phyloP scores from a whole-genome alignment of 1,140 invertebrate genomes.

The Carposina sasakii region DNA sequence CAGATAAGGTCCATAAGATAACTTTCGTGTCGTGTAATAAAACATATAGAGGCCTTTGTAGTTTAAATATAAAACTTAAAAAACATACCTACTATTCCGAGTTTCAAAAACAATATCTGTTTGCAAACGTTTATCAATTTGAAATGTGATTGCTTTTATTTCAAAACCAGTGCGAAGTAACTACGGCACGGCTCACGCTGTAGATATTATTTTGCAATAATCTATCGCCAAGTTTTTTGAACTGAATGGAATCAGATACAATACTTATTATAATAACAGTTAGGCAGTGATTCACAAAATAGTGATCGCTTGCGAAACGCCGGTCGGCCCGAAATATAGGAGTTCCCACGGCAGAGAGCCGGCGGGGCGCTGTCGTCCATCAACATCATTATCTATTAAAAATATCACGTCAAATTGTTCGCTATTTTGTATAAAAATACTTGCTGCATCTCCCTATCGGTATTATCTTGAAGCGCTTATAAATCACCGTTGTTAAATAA shows the following conservation, averaged over 20 bases:
- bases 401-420: constrained; percentile 69
- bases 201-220: too few relatives aligned
- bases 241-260: constrained; percentile 8
- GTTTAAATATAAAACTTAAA: too few relatives aligned
- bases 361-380: constrained; percentile 56
- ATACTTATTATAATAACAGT: constrained; percentile 28
- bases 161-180: too few relatives aligned
- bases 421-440: constrained; percentile 64
- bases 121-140: too few relatives aligned
- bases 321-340: constrained; percentile 42
- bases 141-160: too few relatives aligned
- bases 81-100: too few relatives aligned
- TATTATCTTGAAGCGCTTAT: constrained; percentile 54
- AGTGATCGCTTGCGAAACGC: constrained; percentile 52
- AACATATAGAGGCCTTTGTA: too few relatives aligned
- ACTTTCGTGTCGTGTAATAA: too few relatives aligned
- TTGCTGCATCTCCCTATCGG: constrained; percentile 52
- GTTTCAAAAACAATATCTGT: too few relatives aligned
- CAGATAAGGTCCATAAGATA: too few relatives aligned
- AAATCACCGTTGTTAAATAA: constrained; percentile 58
- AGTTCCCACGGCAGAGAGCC: constrained; percentile 52
- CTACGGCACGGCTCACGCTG: too few relatives aligned
- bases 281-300: constrained; percentile 39
- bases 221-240: constrained; percentile 8
- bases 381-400: constrained; percentile 71